These are phyloP conservation scores for Ephialtes manifestator DNA, from an alignment of 2,888 invertebrate genomes.

Conservation along the genomic window DNA sequence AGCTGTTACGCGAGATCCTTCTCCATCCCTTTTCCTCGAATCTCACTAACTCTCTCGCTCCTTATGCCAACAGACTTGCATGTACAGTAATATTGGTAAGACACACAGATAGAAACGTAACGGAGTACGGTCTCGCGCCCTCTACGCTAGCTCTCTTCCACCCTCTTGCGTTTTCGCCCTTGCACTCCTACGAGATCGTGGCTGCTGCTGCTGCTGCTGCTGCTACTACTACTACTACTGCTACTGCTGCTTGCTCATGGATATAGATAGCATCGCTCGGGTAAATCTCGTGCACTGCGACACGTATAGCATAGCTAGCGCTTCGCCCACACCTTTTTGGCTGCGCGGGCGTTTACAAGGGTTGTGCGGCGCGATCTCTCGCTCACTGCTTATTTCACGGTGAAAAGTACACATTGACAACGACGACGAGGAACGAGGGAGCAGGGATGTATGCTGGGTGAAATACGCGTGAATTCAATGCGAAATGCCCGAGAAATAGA, in stretches of 20 bases:
- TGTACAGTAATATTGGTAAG: not conserved
- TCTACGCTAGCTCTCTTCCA: slow-evolving; percentile 63
- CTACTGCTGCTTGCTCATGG: slow-evolving; percentile 21
- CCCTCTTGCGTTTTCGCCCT: slow-evolving; percentile 69
- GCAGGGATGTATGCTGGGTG: slow-evolving; percentile 56
- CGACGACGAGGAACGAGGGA: not conserved
- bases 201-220: slow-evolving; percentile 22
- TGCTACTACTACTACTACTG: slow-evolving; percentile 6
- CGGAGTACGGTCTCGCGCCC: slow-evolving; percentile 67
- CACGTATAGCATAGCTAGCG: slow-evolving; percentile 11
- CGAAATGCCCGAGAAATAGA: slow-evolving; percentile 76
- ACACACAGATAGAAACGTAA: slow-evolving; percentile 35
- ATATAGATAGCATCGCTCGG: slow-evolving; percentile 60
- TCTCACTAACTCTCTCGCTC: slow-evolving; percentile 58
- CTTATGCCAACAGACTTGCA: slow-evolving; percentile 25
- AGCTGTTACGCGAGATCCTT: slow-evolving; percentile 81
- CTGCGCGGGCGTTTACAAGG: slow-evolving; percentile 15
- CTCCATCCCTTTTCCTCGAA: slow-evolving; percentile 63
- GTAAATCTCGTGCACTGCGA: slow-evolving; percentile 55
- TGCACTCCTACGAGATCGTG: slow-evolving; percentile 59
- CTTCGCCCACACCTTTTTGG: slow-evolving; percentile 59
- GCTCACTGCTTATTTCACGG: slow-evolving; percentile 72
- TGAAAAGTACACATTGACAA: slow-evolving; percentile 71
- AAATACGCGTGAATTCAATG: slow-evolving; percentile 78
- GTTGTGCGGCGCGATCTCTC: slow-evolving; percentile 10